phyloP scores from a whole-genome alignment of 2,797 vertebrate genomes.

The Labroides dimidiatus region DNA sequence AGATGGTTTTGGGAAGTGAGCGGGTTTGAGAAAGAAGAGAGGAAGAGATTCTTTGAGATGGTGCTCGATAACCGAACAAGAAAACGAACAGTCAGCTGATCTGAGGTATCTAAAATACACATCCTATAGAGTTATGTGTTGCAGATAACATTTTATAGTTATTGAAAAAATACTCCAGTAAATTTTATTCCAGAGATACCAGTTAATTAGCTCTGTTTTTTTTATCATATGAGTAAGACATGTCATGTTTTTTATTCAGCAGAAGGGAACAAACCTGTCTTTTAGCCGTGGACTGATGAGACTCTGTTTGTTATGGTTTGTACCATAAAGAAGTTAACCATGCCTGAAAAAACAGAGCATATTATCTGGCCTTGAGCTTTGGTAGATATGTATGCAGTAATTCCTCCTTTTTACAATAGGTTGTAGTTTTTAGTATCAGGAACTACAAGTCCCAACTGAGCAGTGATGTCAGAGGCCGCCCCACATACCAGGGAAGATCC shows the following conservation, averaged over 20 bases:
- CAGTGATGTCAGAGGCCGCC: conserved; percentile 33
- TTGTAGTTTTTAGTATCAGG: conserved; percentile 31
- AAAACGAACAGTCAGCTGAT: neutral
- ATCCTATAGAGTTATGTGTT: too few relatives aligned
- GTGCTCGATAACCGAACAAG: conserved; percentile 23
- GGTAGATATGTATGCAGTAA: neutral
- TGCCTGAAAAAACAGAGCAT: conserved; percentile 3
- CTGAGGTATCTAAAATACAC: neutral
- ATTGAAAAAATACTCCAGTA: too few relatives aligned
- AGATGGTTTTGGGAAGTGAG: conserved; percentile 63
- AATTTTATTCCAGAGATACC: too few relatives aligned
- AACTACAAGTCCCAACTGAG: conserved; percentile 29
- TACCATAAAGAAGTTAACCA: too few relatives aligned
- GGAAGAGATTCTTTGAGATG: conserved; percentile 70
- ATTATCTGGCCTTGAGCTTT: neutral
- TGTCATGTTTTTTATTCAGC: too few relatives aligned
- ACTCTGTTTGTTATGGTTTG: too few relatives aligned
- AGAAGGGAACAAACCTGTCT: too few relatives aligned
- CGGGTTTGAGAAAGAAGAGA: conserved; percentile 66
- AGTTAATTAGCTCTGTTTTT: too few relatives aligned
- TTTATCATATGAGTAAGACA: too few relatives aligned
- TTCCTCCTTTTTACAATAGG: conserved; percentile 20
- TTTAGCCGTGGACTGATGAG: too few relatives aligned
- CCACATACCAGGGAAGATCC: conserved; percentile 42
- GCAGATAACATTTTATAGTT: too few relatives aligned